Conservation (phyloP, 1,140 invertebrate species). For the Drosophila sproati region DNA sequence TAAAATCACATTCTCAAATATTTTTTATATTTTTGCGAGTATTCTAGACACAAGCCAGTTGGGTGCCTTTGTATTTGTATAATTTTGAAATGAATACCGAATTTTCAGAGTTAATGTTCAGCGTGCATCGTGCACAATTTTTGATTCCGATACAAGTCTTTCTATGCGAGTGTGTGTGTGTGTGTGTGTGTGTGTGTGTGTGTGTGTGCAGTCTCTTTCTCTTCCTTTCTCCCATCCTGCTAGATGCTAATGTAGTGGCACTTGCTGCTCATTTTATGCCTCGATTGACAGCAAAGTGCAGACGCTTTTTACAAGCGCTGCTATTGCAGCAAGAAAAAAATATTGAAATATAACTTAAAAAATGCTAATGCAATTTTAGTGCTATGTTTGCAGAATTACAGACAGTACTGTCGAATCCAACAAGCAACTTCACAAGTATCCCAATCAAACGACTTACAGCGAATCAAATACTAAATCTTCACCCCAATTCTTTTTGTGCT, state of each 20-base stretch:
- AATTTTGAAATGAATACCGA: conserved; percentile 1
- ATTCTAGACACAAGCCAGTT: too few species aligned
- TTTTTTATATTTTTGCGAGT: too few species aligned
- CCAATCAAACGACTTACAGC: too few species aligned
- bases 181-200: conserved; percentile 10
- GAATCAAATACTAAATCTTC: too few species aligned
- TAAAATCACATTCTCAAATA: too few species aligned
- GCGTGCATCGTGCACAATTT: conserved; percentile 60
- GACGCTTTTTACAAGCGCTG: conserved; percentile 58
- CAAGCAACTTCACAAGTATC: too few species aligned
- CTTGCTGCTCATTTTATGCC: conserved; percentile 82
- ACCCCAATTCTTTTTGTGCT: too few species aligned
- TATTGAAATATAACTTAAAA: neutral
- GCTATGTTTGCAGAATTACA: neutral
- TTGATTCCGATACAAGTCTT: conserved; percentile 59
- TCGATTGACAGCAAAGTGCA: conserved; percentile 72
- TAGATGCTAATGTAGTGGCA: conserved; percentile 65
- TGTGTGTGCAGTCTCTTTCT: conserved; percentile 24
- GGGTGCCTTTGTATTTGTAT: too few species aligned
- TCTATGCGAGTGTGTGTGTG: conserved; percentile 10
- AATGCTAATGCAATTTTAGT: conserved; percentile 4
- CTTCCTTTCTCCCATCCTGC: neutral
- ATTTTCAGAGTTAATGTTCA: conserved; percentile 48
- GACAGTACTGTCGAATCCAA: neutral
- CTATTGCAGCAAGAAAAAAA: conserved; percentile 31